phyloP scores from a whole-genome alignment of 1,140 invertebrate genomes.

The Drosophila hydei region DNA sequence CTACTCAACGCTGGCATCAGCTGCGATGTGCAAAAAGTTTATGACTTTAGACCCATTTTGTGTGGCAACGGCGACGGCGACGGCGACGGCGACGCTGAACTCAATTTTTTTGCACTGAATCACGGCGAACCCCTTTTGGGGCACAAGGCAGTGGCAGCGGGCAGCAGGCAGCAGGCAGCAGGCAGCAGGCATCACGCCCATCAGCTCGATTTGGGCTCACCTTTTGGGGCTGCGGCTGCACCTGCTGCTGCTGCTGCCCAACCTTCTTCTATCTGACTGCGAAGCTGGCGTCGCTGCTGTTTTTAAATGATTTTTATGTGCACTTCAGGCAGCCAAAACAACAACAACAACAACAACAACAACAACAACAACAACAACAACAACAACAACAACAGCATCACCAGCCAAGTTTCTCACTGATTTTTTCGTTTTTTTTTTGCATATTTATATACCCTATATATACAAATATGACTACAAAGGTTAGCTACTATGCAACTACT shows the following conservation, averaged over 20 bases:
- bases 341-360: conserved; percentile 16
- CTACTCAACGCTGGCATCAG: conserved; percentile 67
- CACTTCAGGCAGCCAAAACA: conserved; percentile 56
- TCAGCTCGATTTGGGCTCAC: conserved; percentile 44
- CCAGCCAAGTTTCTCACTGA: conserved; percentile 3
- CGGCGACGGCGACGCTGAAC: conserved; percentile 55
- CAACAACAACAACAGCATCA: conserved; percentile 6
- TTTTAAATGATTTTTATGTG: conserved; percentile 81
- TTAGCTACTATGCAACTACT: too few relatives aligned
- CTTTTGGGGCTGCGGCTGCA: conserved; percentile 51
- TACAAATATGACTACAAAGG: conserved; percentile 4
- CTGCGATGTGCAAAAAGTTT: conserved; percentile 78
- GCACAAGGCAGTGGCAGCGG: too few relatives aligned
- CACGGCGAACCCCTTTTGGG: conserved; percentile 8
- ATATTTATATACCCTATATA: conserved; percentile 41
- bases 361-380: not conserved
- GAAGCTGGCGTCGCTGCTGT: conserved; percentile 55
- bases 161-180: too few relatives aligned
- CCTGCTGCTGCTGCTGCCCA: conserved; percentile 16
- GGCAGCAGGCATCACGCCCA: too few relatives aligned
- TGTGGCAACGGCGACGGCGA: conserved; percentile 33
- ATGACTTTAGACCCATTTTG: conserved; percentile 81
- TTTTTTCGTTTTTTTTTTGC: conserved; percentile 16
- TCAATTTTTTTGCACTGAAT: conserved; percentile 61
- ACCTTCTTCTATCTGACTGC: conserved; percentile 16